These are phyloP conservation scores for Florisuga fusca DNA, from an alignment of 2,797 vertebrate species.

Conservation along the genomic window DNA sequence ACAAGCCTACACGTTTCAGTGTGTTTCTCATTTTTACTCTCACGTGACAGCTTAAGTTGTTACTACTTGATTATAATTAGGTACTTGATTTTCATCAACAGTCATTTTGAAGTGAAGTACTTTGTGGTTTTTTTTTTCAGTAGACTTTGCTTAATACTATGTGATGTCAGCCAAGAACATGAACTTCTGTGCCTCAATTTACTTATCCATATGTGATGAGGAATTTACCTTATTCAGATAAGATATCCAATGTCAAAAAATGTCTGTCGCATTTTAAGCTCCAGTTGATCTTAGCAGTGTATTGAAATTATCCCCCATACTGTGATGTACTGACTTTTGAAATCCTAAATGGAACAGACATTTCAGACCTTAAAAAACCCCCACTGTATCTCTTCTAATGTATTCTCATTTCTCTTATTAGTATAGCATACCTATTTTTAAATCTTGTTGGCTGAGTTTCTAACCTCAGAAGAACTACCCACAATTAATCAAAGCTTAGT, in stretches of 20 bases:
- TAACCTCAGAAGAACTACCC: background rate
- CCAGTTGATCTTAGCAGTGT: background rate
- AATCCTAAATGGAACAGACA: background rate
- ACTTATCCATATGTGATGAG: background rate
- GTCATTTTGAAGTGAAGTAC: constrained; percentile 47
- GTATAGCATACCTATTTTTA: background rate
- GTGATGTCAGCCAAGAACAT: background rate
- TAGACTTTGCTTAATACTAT: constrained; percentile 2
- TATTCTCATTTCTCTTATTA: constrained; percentile 7
- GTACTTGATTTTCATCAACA: constrained; percentile 69
- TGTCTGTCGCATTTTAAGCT: background rate
- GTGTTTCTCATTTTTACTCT: constrained; percentile 56
- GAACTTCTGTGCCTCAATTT: constrained; percentile 17
- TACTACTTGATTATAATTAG: constrained; percentile 75
- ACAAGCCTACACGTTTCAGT: constrained; percentile 26
- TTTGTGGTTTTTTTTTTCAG: constrained; percentile 6
- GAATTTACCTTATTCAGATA: background rate
- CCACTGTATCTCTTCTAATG: background rate
- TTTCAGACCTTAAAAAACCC: background rate
- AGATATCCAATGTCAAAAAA: background rate
- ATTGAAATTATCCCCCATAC: background rate
- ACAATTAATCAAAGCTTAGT: constrained; percentile 15
- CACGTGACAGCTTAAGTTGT: constrained; percentile 57
- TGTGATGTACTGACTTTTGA: background rate
- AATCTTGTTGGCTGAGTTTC: background rate